Evolutionary conservation across 1,140 invertebrate species (phyloP), one percentile per base, ranked within the genome.

Genomic region (Lasaia peninsularis): DNA sequence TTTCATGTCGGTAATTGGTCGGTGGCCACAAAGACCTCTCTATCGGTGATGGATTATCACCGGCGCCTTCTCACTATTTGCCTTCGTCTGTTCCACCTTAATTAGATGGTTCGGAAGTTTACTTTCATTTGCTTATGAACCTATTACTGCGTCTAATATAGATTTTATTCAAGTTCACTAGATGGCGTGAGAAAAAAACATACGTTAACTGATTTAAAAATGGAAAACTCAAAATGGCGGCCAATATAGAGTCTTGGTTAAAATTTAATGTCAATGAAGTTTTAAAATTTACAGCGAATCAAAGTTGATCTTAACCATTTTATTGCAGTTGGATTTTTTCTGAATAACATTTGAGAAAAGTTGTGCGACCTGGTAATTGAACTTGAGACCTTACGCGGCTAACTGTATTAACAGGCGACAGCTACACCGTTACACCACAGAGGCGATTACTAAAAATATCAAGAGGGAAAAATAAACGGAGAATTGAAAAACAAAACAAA

Each of bases 1-100:
- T 88, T 87, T 87, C 86, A 87, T 88, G 83, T 75, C 80, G 64
- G 86, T 88, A 88, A 88, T 88, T 84, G 86, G 86, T 86, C 83
- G 81, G 86, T 85, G 80, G 80, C 75, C 80, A 87, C 84, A 88
- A 88, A 88, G 83, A 73, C 12, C 31, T 73, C 74, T 84, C 80
- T 87, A 87, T 88, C 78, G 62, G 75, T 88, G 86, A 87, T 88
- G 84, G 80, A 86, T 86, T 82, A 86, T 86, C 78, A 82, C 82
- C 65, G 74, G 75, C 80, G 80, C 74, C 83, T 81, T 75, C 77
- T 64, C 73, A 85, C 79, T 86, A 80, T 88, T 86, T 86, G 73
- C 80, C 85, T 86, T 79, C 74, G 71, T 67, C 62, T 71, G 70
- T 68, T 78, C 67, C 58, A 58, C 61, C 69, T 71, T 86, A 85